phyloP scores from a whole-genome alignment of 1,140 invertebrate species.

The Ips typographus region DNA sequence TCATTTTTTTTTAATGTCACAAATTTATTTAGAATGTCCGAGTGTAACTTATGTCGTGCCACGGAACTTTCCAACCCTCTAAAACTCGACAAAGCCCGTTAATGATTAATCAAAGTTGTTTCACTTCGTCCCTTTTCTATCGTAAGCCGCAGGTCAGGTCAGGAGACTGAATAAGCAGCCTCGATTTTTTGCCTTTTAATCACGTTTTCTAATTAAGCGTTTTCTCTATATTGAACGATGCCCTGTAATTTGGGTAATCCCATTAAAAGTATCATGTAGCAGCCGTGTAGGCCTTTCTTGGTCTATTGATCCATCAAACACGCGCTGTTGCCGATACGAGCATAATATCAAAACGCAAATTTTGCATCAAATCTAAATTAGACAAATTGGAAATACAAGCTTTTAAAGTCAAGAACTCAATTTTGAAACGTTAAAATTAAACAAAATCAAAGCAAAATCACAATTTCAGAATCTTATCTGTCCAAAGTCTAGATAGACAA shows the following conservation, averaged over 20 bases:
- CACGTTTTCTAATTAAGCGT: constrained; percentile 6
- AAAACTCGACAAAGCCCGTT: constrained; percentile 11
- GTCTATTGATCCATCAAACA: not conserved
- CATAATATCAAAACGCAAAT: too few relatives aligned
- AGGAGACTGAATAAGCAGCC: not conserved
- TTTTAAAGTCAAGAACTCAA: too few relatives aligned
- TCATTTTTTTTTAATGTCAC: not conserved
- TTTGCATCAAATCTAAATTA: too few relatives aligned
- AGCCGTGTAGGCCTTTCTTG: not conserved
- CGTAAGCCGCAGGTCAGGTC: constrained; percentile 1
- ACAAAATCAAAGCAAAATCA: too few relatives aligned
- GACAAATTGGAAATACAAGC: too few relatives aligned
- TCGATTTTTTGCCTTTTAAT: constrained; percentile 8
- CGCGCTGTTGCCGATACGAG: not conserved
- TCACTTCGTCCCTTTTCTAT: not conserved
- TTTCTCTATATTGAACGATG: not conserved
- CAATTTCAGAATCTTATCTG: too few relatives aligned
- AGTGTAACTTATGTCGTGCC: not conserved
- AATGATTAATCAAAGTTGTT: constrained; percentile 20
- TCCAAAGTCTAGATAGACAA: too few relatives aligned
- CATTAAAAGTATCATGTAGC: constrained; percentile 5
- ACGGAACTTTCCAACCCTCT: constrained; percentile 7
- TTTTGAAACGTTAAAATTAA: too few relatives aligned
- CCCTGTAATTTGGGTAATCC: constrained; percentile 10
- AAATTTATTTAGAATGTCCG: not conserved